These are phyloP conservation scores for Palaemon carinicauda DNA, from an alignment of 1,140 invertebrate species.

Conservation along the genomic window DNA sequence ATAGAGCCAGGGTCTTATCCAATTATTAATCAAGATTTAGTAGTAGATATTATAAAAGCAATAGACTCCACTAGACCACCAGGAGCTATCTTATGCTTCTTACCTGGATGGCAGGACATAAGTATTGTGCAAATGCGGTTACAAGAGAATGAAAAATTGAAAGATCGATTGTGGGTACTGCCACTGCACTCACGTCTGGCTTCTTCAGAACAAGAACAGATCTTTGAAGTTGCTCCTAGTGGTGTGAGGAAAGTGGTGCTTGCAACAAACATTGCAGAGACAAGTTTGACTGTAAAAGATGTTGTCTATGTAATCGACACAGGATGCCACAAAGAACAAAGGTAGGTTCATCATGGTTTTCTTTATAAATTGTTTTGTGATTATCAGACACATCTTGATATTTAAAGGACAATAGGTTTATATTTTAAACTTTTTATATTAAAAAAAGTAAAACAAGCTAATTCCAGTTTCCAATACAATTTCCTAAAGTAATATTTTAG, in stretches of 20 bases:
- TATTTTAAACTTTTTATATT: no score
- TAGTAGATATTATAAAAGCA: conserved; percentile 18
- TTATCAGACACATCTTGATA: no score
- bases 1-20: conserved; percentile 63
- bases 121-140: conserved; percentile 62
- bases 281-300: conserved; percentile 90
- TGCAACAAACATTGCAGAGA: conserved; percentile 94
- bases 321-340: conserved; percentile 83
- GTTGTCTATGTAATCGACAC: conserved; percentile 89
- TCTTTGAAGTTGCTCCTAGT: conserved; percentile 73
- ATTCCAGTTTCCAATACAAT: no score
- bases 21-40: conserved; percentile 67
- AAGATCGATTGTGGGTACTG: conserved; percentile 68
- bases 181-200: conserved; percentile 86
- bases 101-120: conserved; percentile 74
- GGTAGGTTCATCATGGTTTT: conserved; percentile 67
- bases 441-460: no score
- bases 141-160: conserved; percentile 21
- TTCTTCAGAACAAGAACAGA: conserved; percentile 79
- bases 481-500: no score
- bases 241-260: conserved; percentile 84
- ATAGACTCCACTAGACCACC: conserved; percentile 62
- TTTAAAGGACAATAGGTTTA: no score
- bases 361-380: no score
- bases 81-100: conserved; percentile 72